Base-by-base conservation (phyloP, 1,140 invertebrate genomes). In the Eupristina koningsbergeri region DNA sequence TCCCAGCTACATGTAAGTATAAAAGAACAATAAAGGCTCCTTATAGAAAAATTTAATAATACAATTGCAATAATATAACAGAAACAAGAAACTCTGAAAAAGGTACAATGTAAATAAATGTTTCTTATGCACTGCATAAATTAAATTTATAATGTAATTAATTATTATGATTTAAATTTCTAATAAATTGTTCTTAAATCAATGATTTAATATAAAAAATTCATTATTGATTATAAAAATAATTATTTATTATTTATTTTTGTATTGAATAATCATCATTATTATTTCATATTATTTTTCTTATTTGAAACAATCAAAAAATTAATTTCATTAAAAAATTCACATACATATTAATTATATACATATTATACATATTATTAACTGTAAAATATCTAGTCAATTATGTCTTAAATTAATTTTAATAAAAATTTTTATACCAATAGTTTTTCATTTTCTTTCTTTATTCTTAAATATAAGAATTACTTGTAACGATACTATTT, bases 11-110 rank as follows among this genome's bases (percentile, higher is more conserved):
- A 67, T 17, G 45, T 19, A 31, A 80, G 45, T 50, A 47, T 11
- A 69, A 69, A 47, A 67, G 41, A 69, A 80, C 17, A 58, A 34
- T 34, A 22, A 58, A 73, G 22, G 7, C 45, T 19, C 36, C 9
- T 80, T 39, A 26, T n/a, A 36, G 67, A 41, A 80, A 58, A 80
- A 80, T 80, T 26, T 45, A 50, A 53, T 61, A 39, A 31, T 77
- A n/a, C 31, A 11, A 19, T 63, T 0, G 29, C 7, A 41, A 50
- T 47, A 22, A 77, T 63, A 2, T 22, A 39, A 77, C 47, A 39
- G 15, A 58, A 39, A 63, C 0, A 73, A 73, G 58, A 80, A 71
- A 41, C 50, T 58, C 22, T 58, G 17, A 58, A 58, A 34, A 58
- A 29, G 22, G 53, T 75, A 31, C 22, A 39, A 77, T 63, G 41